phyloP scores from a whole-genome alignment of 2,113 vertebrate species.

The Oceanites oceanicus region DNA sequence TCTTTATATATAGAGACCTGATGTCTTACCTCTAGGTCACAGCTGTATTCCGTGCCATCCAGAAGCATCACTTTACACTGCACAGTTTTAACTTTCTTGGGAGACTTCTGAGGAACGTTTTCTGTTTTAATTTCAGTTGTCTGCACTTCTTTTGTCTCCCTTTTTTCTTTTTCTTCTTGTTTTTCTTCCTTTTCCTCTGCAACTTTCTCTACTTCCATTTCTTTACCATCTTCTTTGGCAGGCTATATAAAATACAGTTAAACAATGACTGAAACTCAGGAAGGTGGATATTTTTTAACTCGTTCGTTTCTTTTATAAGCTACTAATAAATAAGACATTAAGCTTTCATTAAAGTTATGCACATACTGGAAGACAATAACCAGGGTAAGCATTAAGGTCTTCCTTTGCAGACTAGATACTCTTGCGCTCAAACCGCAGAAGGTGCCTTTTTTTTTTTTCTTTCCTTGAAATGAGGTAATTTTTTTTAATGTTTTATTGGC shows the following conservation, averaged over 20 bases:
- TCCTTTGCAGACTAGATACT: background rate
- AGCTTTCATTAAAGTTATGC: background rate
- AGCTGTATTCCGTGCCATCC: conserved; percentile 87
- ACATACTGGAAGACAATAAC: background rate
- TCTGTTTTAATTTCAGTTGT: conserved; percentile 71
- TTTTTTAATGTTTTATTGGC: background rate
- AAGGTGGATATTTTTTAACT: background rate
- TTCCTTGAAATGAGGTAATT: background rate
- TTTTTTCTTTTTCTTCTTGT: conserved; percentile 63
- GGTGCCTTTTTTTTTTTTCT: background rate
- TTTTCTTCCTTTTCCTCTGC: conserved; percentile 67
- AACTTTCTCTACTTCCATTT: conserved; percentile 63
- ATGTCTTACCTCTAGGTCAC: conserved; percentile 90
- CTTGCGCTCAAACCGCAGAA: background rate
- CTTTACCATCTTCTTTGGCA: conserved; percentile 79
- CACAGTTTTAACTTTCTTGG: conserved; percentile 90
- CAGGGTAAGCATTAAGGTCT: background rate
- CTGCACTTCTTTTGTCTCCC: conserved; percentile 78
- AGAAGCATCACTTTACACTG: conserved; percentile 88
- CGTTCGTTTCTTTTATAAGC: background rate
- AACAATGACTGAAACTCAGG: background rate
- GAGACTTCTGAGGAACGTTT: conserved; percentile 75
- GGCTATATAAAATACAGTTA: conserved; percentile 71
- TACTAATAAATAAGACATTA: background rate
- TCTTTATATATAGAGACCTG: background rate